Evolutionary conservation across 2,113 vertebrate species (phyloP), one percentile per base, ranked within the genome.

Genomic region (Toxostoma redivivum): DNA sequence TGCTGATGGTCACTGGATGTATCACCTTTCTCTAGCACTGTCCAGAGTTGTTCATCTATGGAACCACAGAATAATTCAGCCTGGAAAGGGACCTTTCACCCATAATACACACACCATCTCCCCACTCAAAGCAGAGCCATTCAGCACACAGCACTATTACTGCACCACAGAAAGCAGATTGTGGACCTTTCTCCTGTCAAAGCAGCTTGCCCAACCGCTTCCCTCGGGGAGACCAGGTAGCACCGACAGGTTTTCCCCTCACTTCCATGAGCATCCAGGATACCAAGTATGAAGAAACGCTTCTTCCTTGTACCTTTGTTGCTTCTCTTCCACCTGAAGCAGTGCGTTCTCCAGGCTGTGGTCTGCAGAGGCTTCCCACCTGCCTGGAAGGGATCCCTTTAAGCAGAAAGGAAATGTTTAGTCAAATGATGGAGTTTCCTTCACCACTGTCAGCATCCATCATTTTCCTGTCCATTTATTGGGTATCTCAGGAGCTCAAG

Each of bases 281-380:
- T 15, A 65, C 37, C 47, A 87, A 69, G 9, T 12, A 44, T 20
- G 44, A 94, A 54, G 35, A 42, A 72, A 78, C 12, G 9, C 25
- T 56, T 90, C 31, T 69, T 80, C 40, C 62, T 61, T 77, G 38
- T 89, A 99, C 99, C 99, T 99, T 90, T 99, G 98, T 65, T 99
- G 98, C 73, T 99, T 98, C 88, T 99, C 98, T 94, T 99, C 99
- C 97, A 99, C 74, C 65, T 97, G 98, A 94, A 98, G 97, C 53
- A 99, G 97, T 80, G 98, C 96, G 51, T 98, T 98, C 94, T 99
- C 98, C 97, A 99, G 90, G 58, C 97, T 98, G 90, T 96, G 97
- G 57, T 98, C 98, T 57, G 98, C 98, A 92, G 86, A 70, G 84
- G 62, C 97, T 96, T 95, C 97, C 97, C 95, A 92, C 84, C 95